Conservation (phyloP, 2,888 invertebrate genomes). For the Leptopterna dolabrata region DNA sequence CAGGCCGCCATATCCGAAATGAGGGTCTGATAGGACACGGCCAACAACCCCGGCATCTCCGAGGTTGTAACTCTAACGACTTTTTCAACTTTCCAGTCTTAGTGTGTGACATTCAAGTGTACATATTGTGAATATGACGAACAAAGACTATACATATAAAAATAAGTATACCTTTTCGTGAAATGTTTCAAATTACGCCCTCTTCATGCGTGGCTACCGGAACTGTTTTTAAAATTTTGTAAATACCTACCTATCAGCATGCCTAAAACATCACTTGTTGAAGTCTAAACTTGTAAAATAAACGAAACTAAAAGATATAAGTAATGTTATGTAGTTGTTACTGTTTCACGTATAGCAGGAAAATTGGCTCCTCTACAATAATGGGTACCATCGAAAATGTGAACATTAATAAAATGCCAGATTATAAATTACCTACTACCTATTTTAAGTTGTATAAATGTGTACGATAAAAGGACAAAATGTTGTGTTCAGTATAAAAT, state of each 20-base stretch:
- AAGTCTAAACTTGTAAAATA: background rate
- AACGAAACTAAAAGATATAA: conserved; percentile 15
- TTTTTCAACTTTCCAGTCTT: conserved; percentile 44
- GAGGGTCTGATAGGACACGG: conserved; percentile 78
- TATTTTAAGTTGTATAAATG: conserved; percentile 6
- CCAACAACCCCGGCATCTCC: background rate
- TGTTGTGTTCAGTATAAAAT: background rate
- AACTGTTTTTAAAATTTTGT: conserved; percentile 12
- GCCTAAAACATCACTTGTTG: background rate
- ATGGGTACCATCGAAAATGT: background rate
- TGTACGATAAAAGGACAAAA: background rate
- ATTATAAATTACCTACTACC: background rate
- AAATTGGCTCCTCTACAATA: background rate
- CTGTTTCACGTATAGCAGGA: conserved; percentile 47
- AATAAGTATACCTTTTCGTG: background rate
- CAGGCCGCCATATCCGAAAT: conserved; percentile 90
- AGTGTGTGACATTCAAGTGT: conserved; percentile 25
- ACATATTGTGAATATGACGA: conserved; percentile 51
- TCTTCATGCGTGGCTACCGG: background rate
- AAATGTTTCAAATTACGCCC: background rate
- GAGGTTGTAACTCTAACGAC: conserved; percentile 26
- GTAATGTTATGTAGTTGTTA: conserved; percentile 56
- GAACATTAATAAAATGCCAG: background rate
- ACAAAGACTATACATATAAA: background rate
- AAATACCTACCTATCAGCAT: conserved; percentile 1